Evolutionary conservation across 2,797 vertebrate species (phyloP).

Genomic region (Chloroceryle inda): DNA sequence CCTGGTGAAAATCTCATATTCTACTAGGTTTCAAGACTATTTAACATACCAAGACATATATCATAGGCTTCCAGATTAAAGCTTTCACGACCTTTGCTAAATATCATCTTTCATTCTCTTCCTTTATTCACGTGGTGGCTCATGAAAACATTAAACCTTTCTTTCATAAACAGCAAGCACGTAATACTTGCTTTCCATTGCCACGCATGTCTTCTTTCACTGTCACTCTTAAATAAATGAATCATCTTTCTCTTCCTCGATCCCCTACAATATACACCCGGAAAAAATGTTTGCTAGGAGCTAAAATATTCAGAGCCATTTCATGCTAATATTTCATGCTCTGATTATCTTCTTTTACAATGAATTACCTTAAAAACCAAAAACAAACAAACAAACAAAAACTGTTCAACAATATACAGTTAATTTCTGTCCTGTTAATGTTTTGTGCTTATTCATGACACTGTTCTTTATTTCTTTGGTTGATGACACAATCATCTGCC

Average conservation of each 20-base stretch:
- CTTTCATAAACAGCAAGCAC: not conserved
- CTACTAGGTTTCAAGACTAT: not conserved
- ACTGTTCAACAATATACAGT: not conserved
- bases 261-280: not conserved
- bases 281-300: constrained; percentile 33
- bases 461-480: constrained; percentile 32
- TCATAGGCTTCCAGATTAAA: constrained; percentile 5
- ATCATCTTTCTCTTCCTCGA: constrained; percentile 11
- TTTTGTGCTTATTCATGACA: constrained; percentile 53
- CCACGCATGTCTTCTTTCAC: not conserved
- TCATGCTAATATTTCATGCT: constrained; percentile 68
- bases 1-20: not conserved
- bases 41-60: constrained; percentile 25
- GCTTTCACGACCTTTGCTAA: constrained; percentile 54
- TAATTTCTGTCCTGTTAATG: constrained; percentile 15
- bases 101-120: constrained; percentile 3
- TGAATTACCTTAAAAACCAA: constrained; percentile 28
- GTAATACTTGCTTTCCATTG: constrained; percentile 24
- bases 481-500: constrained; percentile 61
- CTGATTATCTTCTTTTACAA: constrained; percentile 61
- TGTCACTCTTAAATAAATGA: constrained; percentile 40
- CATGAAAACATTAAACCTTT: constrained; percentile 33
- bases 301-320: constrained; percentile 8
- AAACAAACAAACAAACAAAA: not conserved
- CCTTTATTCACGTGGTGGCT: constrained; percentile 37